These are phyloP conservation scores for Athene noctua DNA, from an alignment of 2,113 vertebrate genomes.

Conservation along the genomic window DNA sequence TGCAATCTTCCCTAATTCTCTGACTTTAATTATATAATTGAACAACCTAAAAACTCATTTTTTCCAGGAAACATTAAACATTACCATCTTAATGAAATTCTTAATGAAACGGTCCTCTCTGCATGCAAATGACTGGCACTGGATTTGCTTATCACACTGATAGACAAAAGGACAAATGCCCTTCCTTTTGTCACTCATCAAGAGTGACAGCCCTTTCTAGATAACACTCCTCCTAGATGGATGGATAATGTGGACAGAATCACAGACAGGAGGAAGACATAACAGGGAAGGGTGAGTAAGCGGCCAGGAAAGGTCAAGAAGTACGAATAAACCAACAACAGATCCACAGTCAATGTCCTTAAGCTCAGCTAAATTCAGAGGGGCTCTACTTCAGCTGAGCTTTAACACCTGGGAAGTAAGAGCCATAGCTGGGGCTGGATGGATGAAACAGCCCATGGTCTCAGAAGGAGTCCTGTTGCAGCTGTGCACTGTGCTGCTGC, in stretches of 20 bases:
- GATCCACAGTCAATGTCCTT: background rate
- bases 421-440: background rate
- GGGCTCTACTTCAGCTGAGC: background rate
- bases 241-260: background rate
- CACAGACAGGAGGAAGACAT: background rate
- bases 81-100: conserved; percentile 87
- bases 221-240: background rate
- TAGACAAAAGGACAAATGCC: conserved; percentile 59
- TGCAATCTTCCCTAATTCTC: conserved; percentile 81
- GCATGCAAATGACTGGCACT: conserved; percentile 78
- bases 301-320: background rate
- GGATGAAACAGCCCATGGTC: background rate
- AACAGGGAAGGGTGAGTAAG: background rate
- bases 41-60: conserved; percentile 80
- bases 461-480: background rate
- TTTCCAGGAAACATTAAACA: conserved; percentile 84
- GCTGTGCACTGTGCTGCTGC: background rate
- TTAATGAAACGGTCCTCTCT: conserved; percentile 80
- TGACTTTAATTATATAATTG: conserved; percentile 83
- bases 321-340: background rate
- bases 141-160: conserved; percentile 68
- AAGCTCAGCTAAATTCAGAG: background rate
- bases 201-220: conserved; percentile 27
- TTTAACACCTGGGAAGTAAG: background rate
- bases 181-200: conserved; percentile 57